Evolutionary conservation across 1,140 invertebrate genomes (phyloP).

Genomic region (Hermatobates lingyangjiaoensis): DNA sequence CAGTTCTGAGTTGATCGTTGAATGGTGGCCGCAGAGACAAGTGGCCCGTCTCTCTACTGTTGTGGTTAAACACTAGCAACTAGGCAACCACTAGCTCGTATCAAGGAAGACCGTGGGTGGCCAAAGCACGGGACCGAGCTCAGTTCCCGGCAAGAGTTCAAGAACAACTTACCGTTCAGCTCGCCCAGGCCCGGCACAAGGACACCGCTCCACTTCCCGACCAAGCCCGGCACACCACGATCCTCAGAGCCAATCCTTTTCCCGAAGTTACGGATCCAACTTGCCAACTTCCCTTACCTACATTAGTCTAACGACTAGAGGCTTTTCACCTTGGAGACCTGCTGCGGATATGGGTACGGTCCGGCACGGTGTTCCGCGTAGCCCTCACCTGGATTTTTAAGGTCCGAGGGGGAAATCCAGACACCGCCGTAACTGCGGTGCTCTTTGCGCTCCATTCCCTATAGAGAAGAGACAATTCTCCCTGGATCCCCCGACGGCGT

Average conservation of each 20-base stretch:
- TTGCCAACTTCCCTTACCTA: slow-evolving; percentile 74
- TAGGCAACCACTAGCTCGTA: not conserved
- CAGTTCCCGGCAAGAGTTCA: not conserved
- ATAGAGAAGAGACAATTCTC: no score
- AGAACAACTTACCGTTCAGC: no score
- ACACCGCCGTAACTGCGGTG: slow-evolving; percentile 46
- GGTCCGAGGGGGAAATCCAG: slow-evolving; percentile 43
- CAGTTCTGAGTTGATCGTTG: slow-evolving; percentile 60
- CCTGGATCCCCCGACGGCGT: no score
- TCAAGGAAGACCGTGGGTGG: slow-evolving; percentile 2
- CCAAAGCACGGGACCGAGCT: not conserved
- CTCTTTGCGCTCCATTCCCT: slow-evolving; percentile 48
- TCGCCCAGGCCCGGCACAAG: not conserved
- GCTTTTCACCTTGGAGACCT: slow-evolving; percentile 77
- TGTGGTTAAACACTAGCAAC: no score
- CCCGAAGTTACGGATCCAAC: slow-evolving; percentile 64
- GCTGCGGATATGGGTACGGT: slow-evolving; percentile 65
- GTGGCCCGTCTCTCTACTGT: not conserved
- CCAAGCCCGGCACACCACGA: slow-evolving; percentile 35
- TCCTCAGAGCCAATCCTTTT: slow-evolving; percentile 42
- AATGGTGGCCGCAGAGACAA: slow-evolving; percentile 26
- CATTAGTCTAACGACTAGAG: slow-evolving; percentile 77
- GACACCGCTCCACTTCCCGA: slow-evolving; percentile 11
- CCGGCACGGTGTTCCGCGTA: slow-evolving; percentile 40
- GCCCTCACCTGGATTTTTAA: slow-evolving; percentile 57